Evolutionary conservation across 2,797 vertebrate genomes (phyloP).

Genomic region (Aeoliscus strigatus): DNA sequence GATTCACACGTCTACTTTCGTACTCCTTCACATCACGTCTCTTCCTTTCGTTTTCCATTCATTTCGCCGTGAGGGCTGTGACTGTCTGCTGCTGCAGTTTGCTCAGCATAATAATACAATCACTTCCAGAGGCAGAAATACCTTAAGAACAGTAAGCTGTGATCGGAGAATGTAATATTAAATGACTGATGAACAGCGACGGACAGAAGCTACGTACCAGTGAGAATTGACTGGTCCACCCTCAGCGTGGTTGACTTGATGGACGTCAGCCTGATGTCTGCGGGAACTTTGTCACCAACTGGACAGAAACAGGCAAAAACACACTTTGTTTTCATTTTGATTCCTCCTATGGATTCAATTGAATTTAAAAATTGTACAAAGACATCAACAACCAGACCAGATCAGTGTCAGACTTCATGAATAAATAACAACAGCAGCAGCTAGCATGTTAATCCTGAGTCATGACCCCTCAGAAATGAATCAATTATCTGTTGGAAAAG

Average conservation of each 20-base stretch:
- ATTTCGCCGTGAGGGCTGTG: constrained; percentile 20
- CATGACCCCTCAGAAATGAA: constrained; percentile 27
- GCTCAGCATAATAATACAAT: too few species aligned
- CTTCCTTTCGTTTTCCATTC: constrained; percentile 8
- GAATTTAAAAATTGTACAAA: too few species aligned
- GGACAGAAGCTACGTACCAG: too few species aligned
- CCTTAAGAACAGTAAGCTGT: too few species aligned
- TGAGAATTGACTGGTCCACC: constrained; percentile 97
- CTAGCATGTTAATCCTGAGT: neutral
- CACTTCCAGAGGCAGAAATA: too few species aligned
- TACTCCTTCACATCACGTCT: constrained; percentile 11
- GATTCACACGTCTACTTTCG: constrained; percentile 9
- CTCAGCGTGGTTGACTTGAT: constrained; percentile 97
- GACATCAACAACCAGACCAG: too few species aligned
- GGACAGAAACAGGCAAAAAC: constrained; percentile 39
- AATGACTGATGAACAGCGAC: too few species aligned
- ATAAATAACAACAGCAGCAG: neutral
- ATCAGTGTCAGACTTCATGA: too few species aligned
- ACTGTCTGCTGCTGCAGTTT: constrained; percentile 8
- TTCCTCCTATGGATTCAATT: too few species aligned
- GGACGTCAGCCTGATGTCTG: constrained; percentile 93
- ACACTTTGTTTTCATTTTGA: too few species aligned
- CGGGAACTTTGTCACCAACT: constrained; percentile 99
- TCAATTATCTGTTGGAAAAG: constrained; percentile 42
- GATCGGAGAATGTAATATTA: too few species aligned